phyloP scores from a whole-genome alignment of 2,113 vertebrate species.

The Vidua macroura region DNA sequence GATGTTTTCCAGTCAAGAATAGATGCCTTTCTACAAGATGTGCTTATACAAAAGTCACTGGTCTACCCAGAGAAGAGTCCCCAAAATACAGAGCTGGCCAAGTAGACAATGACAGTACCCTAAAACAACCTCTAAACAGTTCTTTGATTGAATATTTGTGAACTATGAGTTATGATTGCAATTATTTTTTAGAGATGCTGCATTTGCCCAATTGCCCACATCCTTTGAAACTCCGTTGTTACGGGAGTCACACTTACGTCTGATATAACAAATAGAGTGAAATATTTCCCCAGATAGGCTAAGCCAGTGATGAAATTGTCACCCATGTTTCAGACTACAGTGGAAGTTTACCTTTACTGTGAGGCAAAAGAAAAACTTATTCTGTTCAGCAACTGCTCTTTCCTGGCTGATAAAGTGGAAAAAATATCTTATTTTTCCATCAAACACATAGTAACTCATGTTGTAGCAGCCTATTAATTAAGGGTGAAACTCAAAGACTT shows the following conservation, averaged over 20 bases:
- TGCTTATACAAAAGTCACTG: background rate
- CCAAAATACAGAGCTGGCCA: background rate
- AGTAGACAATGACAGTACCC: background rate
- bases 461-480: background rate
- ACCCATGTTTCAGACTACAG: background rate
- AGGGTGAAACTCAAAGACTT: background rate
- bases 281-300: background rate
- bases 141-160: background rate
- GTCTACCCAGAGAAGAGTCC: background rate
- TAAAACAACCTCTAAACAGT: background rate
- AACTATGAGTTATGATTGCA: background rate
- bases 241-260: background rate
- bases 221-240: background rate
- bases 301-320: background rate
- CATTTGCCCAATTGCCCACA: background rate
- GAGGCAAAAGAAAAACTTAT: background rate
- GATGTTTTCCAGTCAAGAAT: background rate
- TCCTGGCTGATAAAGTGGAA: background rate
- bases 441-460: background rate
- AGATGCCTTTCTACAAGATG: background rate
- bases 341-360: background rate
- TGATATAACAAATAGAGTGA: background rate
- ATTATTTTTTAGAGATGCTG: background rate
- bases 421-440: background rate
- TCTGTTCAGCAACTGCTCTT: background rate